phyloP scores from a whole-genome alignment of 2,797 vertebrate species.

The Rhincodon typus region DNA sequence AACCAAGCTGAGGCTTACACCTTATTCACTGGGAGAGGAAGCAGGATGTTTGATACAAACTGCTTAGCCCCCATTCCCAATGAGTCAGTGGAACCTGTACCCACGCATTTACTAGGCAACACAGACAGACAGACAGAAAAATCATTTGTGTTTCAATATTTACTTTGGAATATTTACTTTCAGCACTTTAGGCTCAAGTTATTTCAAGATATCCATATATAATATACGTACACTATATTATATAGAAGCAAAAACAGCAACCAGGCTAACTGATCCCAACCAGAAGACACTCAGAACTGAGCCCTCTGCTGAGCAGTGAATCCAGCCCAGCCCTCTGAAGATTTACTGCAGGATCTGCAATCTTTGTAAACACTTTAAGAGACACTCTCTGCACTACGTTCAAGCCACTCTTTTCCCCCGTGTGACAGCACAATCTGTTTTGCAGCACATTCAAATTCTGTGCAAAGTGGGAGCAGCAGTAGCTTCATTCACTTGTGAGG shows the following conservation, averaged over 20 bases:
- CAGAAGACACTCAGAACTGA: background rate
- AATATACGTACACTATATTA: background rate
- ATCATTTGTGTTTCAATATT: background rate
- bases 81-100: background rate
- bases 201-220: background rate
- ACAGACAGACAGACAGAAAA: background rate
- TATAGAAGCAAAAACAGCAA: background rate
- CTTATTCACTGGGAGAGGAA: background rate
- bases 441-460: background rate
- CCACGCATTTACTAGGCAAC: background rate
- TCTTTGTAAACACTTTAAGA: background rate
- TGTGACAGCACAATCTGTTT: background rate
- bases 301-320: background rate
- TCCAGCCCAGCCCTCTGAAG: background rate
- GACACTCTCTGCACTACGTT: background rate
- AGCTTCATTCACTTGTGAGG: background rate
- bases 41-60: background rate
- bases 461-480: background rate
- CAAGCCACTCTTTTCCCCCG: background rate
- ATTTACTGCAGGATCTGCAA: background rate
- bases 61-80: background rate
- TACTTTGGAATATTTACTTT: conserved; percentile 24
- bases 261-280: background rate
- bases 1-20: background rate
- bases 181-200: background rate